Evolutionary conservation across 1,140 invertebrate species (phyloP), one percentile per base, ranked within the genome.

Genomic region (Bicyclus anynana): DNA sequence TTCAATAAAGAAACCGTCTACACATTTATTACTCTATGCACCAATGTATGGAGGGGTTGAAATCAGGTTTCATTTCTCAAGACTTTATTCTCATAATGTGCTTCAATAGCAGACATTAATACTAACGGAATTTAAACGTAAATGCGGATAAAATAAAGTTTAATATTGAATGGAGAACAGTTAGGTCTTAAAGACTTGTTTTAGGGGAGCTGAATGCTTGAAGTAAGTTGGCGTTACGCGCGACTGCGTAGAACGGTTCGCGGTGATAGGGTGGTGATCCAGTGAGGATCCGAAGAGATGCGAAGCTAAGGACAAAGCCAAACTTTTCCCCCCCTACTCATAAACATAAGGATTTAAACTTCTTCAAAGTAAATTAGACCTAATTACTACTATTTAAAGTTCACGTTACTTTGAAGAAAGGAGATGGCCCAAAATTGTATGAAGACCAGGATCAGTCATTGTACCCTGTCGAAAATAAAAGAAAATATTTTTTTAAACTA

Each of bases 61-160:
- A 68, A 72, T 69, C 74, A 65, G 67, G 74, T 77, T 77, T 69
- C 67, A n/a, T 14, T 65, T 23, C n/a, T 44, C 18, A 44, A 44
- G 42, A 44, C 20, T n/a, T 1, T 20, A 5, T 20, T 44, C 42
- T 13, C n/a, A 18, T 12, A 16, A 16, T 7, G 37, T 40, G 0
- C 13, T 10, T 2, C 5, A 17, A 35, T 7, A 35, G 13, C 14
- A 14, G 37, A 2, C 37, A 16, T 14, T 16, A 16, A 16, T 38
- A 9, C 5, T 17, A 16, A 38, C 4, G 37, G 4, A 38, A 16
- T 38, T 14, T 14, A 9, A 4, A 38, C 37, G 2, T 17, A 6
- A 35, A 16, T 5, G 4, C 10, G 4, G 2, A 16, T 12, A 16
- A 9, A 4, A 14, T 38, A 46, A 1, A 12, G 16, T n/a, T 5